Percentiles rank a stretch among this genome's conserved stretches.
phyloP scores from a whole-genome alignment of 2,113 vertebrate species.

The Carassius gibelio region DNA sequence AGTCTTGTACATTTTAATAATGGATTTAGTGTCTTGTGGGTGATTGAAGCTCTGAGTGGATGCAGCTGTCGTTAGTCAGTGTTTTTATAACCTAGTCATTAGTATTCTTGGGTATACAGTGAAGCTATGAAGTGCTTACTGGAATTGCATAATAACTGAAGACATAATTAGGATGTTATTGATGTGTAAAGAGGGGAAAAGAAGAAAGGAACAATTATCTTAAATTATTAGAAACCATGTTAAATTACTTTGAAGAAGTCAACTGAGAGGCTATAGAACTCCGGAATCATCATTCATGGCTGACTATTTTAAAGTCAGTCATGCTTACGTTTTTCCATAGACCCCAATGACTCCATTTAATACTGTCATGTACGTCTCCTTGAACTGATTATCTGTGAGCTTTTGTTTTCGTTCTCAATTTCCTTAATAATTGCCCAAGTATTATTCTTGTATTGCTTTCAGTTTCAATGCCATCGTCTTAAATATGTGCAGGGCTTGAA shows the following conservation, averaged over 20 bases:
- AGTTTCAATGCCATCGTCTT: not conserved
- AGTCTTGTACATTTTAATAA: constrained; percentile 58
- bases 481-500: not conserved
- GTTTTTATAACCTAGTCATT: constrained; percentile 61
- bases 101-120: constrained; percentile 57
- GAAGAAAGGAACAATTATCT: constrained; percentile 34
- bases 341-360: not conserved
- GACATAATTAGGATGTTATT: constrained; percentile 62
- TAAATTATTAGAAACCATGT: constrained; percentile 38
- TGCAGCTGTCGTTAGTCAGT: constrained; percentile 59
- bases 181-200: constrained; percentile 48
- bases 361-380: not conserved
- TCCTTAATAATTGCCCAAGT: constrained; percentile 10
- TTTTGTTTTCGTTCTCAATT: constrained; percentile 11
- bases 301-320: constrained; percentile 15
- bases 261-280: constrained; percentile 14
- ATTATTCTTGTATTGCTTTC: not conserved
- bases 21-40: constrained; percentile 48
- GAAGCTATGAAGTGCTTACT: constrained; percentile 56
- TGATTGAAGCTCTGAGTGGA: constrained; percentile 54
- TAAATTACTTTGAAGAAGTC: constrained; percentile 30
- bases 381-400: constrained; percentile 1
- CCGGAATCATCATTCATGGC: not conserved
- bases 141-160: constrained; percentile 58
- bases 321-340: not conserved